Base-by-base conservation (phyloP, 2,888 invertebrate species). In the Rotaria socialis region DNA sequence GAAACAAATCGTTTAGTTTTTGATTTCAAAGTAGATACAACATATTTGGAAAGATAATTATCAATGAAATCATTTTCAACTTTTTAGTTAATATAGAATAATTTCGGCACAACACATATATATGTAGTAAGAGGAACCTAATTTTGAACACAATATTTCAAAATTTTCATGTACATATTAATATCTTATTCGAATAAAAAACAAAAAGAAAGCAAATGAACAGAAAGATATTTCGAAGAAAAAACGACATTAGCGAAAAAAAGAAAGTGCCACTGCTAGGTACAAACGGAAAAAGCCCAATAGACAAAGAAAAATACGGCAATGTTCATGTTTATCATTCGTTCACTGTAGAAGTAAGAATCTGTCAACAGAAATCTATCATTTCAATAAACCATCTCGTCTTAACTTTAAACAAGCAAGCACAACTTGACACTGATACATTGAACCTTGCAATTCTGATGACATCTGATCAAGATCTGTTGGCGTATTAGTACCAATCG, bases 391-490 rank as follows among this genome's bases (percentile, higher is more conserved):
- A 19, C 19, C 7, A 80, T 80, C 47, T 80, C 80, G 43, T 80
- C 80, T 80, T 80, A 80, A n/a, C n/a, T 80, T 80, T 24, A 80
- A 80, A 80, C 80, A 80, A n/a, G 43, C 47, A 7, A 80, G 14
- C 11, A 80, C 80, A n/a, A 80, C 80, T 80, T 80, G 41, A 80
- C 80, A 80, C 47, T 80, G 80, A 47, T 47, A 41, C 80, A 80
- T 80, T 24, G 47, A 47, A 47, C 80, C 47, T 80, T 80, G 80
- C 11, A 80, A 14, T 80, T 80, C 80, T 19, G 43, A 24, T 80
- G 80, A 47, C 80, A 80, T 80, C 47, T 80, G 80, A 80, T 80
- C 47, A 14, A 80, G n/a, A 47, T 80, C 80, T 47, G 80, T 80
- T 80, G 47, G 43, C 8, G 22, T 47, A 80, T 10, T 80, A 14